Conservation (phyloP, 1,140 invertebrate species). For the Harpegnathos saltator region DNA sequence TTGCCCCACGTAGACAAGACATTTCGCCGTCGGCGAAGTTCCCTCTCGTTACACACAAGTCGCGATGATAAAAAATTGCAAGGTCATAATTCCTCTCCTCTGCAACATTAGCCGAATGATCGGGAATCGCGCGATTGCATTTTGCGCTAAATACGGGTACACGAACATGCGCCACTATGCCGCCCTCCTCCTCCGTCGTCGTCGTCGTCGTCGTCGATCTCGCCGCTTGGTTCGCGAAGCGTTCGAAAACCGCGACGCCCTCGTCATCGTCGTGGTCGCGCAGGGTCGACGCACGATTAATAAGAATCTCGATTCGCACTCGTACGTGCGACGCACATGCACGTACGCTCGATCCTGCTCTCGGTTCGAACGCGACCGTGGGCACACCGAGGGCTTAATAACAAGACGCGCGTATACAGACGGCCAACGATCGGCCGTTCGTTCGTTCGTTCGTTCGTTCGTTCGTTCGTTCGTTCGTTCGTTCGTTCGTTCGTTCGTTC, state of each 20-base stretch:
- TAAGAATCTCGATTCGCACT: conserved; percentile 65
- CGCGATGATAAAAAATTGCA: no score
- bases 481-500: conserved; percentile 31
- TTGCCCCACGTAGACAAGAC: no score
- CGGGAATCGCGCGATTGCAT: background rate
- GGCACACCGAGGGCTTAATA: conserved; percentile 67
- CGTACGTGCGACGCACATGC: background rate
- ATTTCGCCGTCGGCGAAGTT: no score
- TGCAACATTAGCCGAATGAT: no score
- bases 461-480: conserved; percentile 44
- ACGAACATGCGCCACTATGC: no score
- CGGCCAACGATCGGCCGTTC: conserved; percentile 63
- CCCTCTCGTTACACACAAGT: no score
- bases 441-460: background rate
- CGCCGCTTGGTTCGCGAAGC: no score
- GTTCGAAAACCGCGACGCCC: conserved; percentile 29
- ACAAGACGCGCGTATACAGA: conserved; percentile 67
- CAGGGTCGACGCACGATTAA: conserved; percentile 60
- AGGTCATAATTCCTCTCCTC: no score
- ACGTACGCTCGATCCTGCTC: conserved; percentile 40
- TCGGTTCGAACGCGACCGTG: conserved; percentile 55
- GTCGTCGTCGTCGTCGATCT: no score
- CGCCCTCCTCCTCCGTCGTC: no score
- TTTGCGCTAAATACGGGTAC: no score
- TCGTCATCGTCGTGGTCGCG: background rate